Evolutionary conservation across 2,888 invertebrate genomes (phyloP).

Genomic region (Lapara coniferarum): DNA sequence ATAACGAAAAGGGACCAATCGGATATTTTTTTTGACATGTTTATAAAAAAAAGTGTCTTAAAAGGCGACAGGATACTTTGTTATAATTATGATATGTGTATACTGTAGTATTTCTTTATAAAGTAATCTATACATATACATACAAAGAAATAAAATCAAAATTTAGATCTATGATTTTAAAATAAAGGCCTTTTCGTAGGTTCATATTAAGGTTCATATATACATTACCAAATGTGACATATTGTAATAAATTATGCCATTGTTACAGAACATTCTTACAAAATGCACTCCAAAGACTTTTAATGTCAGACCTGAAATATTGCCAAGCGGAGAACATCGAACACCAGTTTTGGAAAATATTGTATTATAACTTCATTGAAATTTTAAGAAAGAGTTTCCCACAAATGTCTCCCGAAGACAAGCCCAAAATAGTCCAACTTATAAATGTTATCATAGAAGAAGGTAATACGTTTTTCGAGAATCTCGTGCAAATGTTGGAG

Average conservation of each 20-base stretch:
- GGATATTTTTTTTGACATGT: too few relatives aligned
- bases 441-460: constrained; percentile 90
- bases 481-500: constrained; percentile 88
- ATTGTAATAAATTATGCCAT: background rate
- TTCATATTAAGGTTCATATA: too few relatives aligned
- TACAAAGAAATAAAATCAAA: too few relatives aligned
- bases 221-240: too few relatives aligned
- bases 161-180: too few relatives aligned
- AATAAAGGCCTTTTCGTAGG: too few relatives aligned
- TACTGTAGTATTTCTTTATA: too few relatives aligned
- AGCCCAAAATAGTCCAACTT: constrained; percentile 86
- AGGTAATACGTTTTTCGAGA: constrained; percentile 90
- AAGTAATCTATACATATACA: too few relatives aligned
- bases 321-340: constrained; percentile 94
- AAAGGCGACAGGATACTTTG: too few relatives aligned
- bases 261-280: constrained; percentile 84
- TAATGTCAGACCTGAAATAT: constrained; percentile 92
- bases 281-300: constrained; percentile 86
- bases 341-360: constrained; percentile 95
- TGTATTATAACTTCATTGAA: constrained; percentile 95
- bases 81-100: too few relatives aligned
- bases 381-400: constrained; percentile 87
- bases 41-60: too few relatives aligned
- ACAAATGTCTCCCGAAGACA: constrained; percentile 84
- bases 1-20: too few relatives aligned